These are phyloP conservation scores for Ctenosaura bakeri DNA, from an alignment of 2,797 vertebrate genomes.

Conservation along the genomic window DNA sequence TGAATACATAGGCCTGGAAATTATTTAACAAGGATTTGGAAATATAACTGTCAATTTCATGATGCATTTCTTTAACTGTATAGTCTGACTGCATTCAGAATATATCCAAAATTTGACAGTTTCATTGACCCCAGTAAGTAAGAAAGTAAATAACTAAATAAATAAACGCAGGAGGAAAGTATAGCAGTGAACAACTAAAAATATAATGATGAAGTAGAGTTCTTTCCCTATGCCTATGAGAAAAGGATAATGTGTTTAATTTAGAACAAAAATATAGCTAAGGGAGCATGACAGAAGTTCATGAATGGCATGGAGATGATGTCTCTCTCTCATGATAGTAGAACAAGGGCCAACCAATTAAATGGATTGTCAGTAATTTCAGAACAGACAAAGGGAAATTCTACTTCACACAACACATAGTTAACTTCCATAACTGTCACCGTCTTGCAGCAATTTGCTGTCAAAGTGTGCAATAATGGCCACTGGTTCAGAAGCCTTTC, in stretches of 20 bases:
- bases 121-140: neutral
- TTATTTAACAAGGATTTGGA: neutral
- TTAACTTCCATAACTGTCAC: constrained; percentile 1
- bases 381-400: neutral
- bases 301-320: constrained; percentile 4
- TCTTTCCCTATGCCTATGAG: neutral
- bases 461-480: neutral
- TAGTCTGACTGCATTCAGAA: neutral
- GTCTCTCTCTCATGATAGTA: neutral
- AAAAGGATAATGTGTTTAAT: neutral
- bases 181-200: neutral
- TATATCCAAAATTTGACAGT: neutral
- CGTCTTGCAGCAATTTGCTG: neutral
- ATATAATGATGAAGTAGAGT: neutral
- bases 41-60: neutral
- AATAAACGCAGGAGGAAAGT: too few relatives aligned
- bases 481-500: neutral
- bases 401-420: neutral
- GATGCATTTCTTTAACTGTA: neutral
- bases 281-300: neutral
- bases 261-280: neutral
- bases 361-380: neutral
- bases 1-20: neutral
- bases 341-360: neutral
- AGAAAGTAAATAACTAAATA: neutral